Conservation (phyloP, 2,888 invertebrate species). For the Leptinotarsa tumamoca region DNA sequence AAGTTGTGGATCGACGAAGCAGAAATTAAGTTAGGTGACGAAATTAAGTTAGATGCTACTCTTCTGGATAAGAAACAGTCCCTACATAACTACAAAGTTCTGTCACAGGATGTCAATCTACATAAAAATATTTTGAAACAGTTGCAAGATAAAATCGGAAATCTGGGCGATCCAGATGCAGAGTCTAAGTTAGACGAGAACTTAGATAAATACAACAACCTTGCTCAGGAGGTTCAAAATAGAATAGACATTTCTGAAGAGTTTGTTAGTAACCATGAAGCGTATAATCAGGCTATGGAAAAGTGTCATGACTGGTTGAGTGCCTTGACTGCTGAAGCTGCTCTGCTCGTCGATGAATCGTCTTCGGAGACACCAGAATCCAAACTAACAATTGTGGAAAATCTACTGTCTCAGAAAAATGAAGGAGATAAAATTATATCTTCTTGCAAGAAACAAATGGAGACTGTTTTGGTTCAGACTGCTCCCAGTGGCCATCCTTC, state of each 20-base stretch:
- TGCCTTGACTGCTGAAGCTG: constrained; percentile 82
- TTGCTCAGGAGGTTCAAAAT: constrained; percentile 76
- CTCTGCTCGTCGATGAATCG: constrained; percentile 81
- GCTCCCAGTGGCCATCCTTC: constrained; percentile 81
- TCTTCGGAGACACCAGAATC: constrained; percentile 83
- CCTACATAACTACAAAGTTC: constrained; percentile 82
- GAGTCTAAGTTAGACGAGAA: constrained; percentile 80
- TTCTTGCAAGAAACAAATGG: constrained; percentile 78
- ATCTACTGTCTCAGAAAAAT: constrained; percentile 77
- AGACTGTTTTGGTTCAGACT: constrained; percentile 81
- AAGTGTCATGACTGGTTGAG: constrained; percentile 86
- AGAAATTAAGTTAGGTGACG: constrained; percentile 79
- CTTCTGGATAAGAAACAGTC: constrained; percentile 91
- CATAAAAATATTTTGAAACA: constrained; percentile 88
- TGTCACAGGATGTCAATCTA: constrained; percentile 87
- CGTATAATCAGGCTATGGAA: constrained; percentile 84
- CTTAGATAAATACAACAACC: constrained; percentile 77
- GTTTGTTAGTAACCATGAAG: constrained; percentile 84
- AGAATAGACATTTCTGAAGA: constrained; percentile 77
- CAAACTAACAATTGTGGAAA: constrained; percentile 80
- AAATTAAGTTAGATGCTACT: constrained; percentile 80
- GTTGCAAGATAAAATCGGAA: constrained; percentile 83
- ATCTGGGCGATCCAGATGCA: constrained; percentile 83
- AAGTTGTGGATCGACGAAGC: constrained; percentile 88
- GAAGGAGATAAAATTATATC: constrained; percentile 80